A percentile compares a stretch with the other conserved stretches of the same genome.
Conservation (phyloP, 64 coral and sea anemone genomes). For the Hydrozoanthus tunicans region DNA sequence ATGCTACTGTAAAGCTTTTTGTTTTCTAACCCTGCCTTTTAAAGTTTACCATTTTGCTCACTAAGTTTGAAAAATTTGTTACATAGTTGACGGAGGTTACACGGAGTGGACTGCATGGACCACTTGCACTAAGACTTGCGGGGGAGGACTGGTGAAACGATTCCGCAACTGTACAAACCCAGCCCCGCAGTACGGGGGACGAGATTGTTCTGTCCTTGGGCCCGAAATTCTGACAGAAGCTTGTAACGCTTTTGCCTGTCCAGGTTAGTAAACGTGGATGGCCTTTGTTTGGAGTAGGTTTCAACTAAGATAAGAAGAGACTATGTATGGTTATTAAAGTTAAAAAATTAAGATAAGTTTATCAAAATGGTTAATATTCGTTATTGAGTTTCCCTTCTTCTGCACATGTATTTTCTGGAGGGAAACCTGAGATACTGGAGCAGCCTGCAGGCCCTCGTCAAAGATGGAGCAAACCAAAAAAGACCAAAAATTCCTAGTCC, state of each 20-base stretch:
- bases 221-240: constrained; percentile 64
- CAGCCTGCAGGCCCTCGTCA: too few relatives aligned
- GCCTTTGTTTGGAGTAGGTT: background rate
- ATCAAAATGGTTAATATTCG: too few relatives aligned
- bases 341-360: too few relatives aligned
- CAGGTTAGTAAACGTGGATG: constrained; percentile 36
- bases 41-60: too few relatives aligned
- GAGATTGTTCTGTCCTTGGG: constrained; percentile 63
- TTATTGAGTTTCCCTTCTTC: too few relatives aligned
- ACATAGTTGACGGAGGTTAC: constrained; percentile 66
- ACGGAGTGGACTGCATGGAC: constrained; percentile 66
- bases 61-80: background rate
- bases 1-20: background rate
- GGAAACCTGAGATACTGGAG: too few relatives aligned
- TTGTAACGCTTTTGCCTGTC: constrained; percentile 68
- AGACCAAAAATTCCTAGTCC: too few relatives aligned
- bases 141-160: constrained; percentile 58
- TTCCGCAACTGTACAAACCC: constrained; percentile 73
- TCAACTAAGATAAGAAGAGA: background rate
- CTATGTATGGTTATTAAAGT: too few relatives aligned
- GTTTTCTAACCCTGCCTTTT: background rate
- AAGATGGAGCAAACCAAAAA: too few relatives aligned
- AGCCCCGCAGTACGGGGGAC: constrained; percentile 57
- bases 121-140: constrained; percentile 60
- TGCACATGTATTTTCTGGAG: too few relatives aligned